Evolutionary conservation across 2,113 vertebrate species (phyloP), one percentile per base, ranked within the genome.

Genomic region (Neotragus pygmaeus): DNA sequence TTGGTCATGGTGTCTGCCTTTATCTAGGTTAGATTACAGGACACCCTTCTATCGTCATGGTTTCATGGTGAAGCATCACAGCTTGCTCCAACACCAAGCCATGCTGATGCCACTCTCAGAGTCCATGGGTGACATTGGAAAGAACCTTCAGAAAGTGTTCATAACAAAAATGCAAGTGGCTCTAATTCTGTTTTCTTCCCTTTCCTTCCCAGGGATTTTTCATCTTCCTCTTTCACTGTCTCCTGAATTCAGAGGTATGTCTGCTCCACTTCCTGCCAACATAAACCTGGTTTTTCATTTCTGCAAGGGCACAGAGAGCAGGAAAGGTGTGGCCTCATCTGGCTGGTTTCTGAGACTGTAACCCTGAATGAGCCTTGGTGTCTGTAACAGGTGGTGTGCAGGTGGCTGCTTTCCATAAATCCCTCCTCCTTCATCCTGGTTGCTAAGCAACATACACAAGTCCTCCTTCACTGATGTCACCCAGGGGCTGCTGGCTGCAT

Each of bases 141-240:
- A 6, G 86, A 77, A 9, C 88, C 75, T 27, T 88, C 64, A 77
- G 16, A 33, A 53, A 49, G 39, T 1, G 3, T 16, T 23, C 4
- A 1, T 1, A 5, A 7, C 1, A 1, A 5, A 73, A 2, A 13
- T 5, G 2, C 14, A 2, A 28, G 39, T 0, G 12, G 36, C 33
- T 23, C 96, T 96, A n/a, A 97, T 2, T 0, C 27, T 12, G 1
- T 10, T 73, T 39, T 90, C 94, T 0, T 90, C 58, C 82, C 49
- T 47, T 64, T 27, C 21, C 47, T 89, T 62, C 66, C n/a, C 97
- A 99, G 99, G 99, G 99, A 8, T 99, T 99, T 97, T 99, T 99
- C 99, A 99, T 99, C 98, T 99, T 99, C 98, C 98, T 99, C 60
- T 99, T 99, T 88, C 99, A 99, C 96, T 99, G 99, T 51, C 99